Base-by-base conservation (phyloP, 2,113 vertebrate species). In the Vulpes ferrilata region DNA sequence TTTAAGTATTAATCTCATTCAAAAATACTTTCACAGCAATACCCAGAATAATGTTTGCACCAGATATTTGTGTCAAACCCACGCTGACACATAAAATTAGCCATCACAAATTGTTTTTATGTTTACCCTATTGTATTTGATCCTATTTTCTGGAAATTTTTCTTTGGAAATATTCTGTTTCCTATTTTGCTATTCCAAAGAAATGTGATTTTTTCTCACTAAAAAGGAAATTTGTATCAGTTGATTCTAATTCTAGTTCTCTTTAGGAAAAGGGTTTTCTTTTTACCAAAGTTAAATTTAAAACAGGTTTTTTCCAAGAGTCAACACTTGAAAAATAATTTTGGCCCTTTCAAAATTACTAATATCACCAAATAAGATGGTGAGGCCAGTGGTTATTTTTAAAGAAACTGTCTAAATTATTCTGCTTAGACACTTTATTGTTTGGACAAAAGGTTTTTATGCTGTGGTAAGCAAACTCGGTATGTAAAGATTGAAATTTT, bases 301-400 rank as follows among this genome's bases (percentile, higher is more conserved):
- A 88, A 97, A 57, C 15, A 91, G 57, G 25, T 91, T 48, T 69
- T 95, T 48, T 78, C 79, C 23, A 79, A 83, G 15, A 83, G 27
- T 60, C 32, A 71, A 64, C 82, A 57, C 4, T 51, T 96, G 51
- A 84, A 83, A 74, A 91, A 59, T 91, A 82, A 78, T 90, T 55
- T 97, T 76, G 25, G 30, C 57, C 12, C 43, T 94, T 94, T 96
- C 11, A 82, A 88, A 92, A 88, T 62, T 55, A 43, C 27, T 91
- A 59, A 53, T 80, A 90, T 55, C 71, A 78, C 59, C 53, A 87
- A 87, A 86, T 87, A 62, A 82, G 51, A 38, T 96, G 79, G 20
- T 65, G 55, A 53, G 22, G 16, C 23, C 20, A 74, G 20, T 53
- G 60, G 10, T 83, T 91, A 51, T 86, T 92, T 96, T 65, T 96